Evolutionary conservation across 2,113 vertebrate genomes (phyloP).

Genomic region (Pavo muticus): DNA sequence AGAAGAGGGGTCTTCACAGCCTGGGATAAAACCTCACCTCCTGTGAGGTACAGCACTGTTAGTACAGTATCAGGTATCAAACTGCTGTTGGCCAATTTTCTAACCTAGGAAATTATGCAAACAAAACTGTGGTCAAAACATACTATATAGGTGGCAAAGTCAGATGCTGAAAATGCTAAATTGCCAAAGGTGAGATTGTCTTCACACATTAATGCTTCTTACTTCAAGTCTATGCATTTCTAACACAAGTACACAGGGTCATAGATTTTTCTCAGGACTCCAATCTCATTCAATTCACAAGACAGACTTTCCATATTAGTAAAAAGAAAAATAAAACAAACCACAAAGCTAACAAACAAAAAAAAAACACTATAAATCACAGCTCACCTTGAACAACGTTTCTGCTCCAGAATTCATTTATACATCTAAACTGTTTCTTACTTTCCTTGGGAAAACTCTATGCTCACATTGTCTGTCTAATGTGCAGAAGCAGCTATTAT

Average conservation of each 20-base stretch:
- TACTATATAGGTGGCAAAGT: not conserved
- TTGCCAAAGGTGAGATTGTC: not conserved
- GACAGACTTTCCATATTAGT: not conserved
- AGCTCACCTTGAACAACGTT: not conserved
- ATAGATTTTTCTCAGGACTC: not conserved
- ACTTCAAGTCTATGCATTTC: too few relatives aligned
- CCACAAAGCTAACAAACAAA: not conserved
- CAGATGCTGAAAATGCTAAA: not conserved
- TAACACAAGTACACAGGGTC: too few relatives aligned
- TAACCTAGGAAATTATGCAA: not conserved
- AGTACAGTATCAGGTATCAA: rapidly evolving
- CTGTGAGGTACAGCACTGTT: rapidly evolving
- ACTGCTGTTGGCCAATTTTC: not conserved
- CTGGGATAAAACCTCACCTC: not conserved
- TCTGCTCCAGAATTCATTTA: not conserved
- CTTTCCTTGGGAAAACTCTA: not conserved
- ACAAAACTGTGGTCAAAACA: not conserved
- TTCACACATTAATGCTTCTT: not conserved
- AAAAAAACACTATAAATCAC: rapidly evolving
- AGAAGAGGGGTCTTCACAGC: not conserved
- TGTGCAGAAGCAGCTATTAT: not conserved
- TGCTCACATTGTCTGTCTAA: not conserved
- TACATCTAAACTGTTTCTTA: not conserved
- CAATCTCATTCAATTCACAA: not conserved
- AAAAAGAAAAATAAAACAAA: not conserved